Evolutionary conservation across 92 coral and sea anemone species (phyloP).

Genomic region (Umimayanthus kanabou): DNA sequence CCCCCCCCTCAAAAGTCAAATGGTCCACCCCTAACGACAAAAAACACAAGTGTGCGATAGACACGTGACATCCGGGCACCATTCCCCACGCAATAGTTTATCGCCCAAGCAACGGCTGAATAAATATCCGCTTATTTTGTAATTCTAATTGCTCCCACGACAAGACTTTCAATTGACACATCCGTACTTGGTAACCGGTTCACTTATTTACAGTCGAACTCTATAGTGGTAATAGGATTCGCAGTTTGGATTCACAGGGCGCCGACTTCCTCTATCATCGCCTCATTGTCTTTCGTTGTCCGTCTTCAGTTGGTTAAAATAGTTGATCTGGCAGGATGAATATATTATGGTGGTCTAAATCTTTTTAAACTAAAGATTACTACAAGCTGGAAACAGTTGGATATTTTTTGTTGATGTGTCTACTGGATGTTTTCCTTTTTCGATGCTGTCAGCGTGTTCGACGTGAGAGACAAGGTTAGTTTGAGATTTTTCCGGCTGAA

Average conservation of each 20-base stretch:
- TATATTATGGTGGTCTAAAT: neutral
- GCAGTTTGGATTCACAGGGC: neutral
- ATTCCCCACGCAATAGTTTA: slow-evolving; percentile 13
- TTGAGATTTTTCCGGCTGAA: neutral
- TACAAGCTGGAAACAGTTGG: neutral
- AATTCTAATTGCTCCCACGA: neutral
- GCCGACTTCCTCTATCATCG: neutral
- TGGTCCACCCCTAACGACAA: no score
- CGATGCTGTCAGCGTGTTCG: neutral
- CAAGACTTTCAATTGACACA: slow-evolving; percentile 27
- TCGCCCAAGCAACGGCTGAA: slow-evolving; percentile 35
- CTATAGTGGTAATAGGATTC: neutral
- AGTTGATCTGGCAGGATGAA: neutral
- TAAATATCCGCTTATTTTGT: slow-evolving; percentile 29
- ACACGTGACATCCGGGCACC: neutral
- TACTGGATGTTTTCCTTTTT: slow-evolving; percentile 21
- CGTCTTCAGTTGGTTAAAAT: neutral
- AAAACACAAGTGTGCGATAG: neutral
- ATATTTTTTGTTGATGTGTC: slow-evolving; percentile 10
- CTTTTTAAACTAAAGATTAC: no score
- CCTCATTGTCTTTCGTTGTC: neutral
- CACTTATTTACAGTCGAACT: slow-evolving; percentile 1
- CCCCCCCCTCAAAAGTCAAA: no score
- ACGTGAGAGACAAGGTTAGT: slow-evolving; percentile 1
- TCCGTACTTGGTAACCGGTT: slow-evolving; percentile 9